Evolutionary conservation across 2,888 invertebrate species (phyloP), one percentile per base, ranked within the genome.

Genomic region (Rhagophthalmus giganteus): DNA sequence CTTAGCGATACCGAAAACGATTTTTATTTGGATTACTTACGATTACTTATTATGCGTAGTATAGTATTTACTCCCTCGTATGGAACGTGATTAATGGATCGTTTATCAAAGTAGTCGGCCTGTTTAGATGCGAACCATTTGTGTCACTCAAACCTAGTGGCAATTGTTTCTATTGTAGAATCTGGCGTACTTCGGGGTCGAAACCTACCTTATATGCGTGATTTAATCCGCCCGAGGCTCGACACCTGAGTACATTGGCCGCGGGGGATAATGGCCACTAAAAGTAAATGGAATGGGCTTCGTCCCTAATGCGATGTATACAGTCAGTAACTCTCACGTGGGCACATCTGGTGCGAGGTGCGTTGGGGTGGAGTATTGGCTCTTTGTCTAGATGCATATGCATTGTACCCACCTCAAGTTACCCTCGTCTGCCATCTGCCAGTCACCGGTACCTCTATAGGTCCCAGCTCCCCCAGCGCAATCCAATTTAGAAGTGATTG

Each of bases 181-280:
- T 50, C 41, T 57, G 53, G 49, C 35, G 44, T 55, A 50, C 46
- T 51, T 25, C 42, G 44, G 54, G 44, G 42, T 46, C 16, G 34
- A 13, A 15, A 26, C 42, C 44, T 38, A 45, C 53, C 50, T 54
- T 47, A 44, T 33, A 50, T 46, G 66, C 72, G 74, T 72, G 75
- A 74, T 74, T 74, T 74, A 74, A 75, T 74, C 74, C 73, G 61
- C 63, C 70, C 73, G 64, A 67, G 69, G 69, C 59, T 61, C 71
- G 65, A 74, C 75, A 75, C 75, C 75, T 75, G 75, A 75, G 74
- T 72, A 74, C 74, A 74, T 73, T 72, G 72, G 65, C 71, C 70
- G 66, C 56, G 61, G 61, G 71, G 71, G 68, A 68, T 72, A 71
- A 74, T 71, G 62, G 70, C 65, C 69, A 70, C 71, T 73, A 74